Evolutionary conservation across 2,888 invertebrate species (phyloP).

Genomic region (Sarcophaga caerulescens): DNA sequence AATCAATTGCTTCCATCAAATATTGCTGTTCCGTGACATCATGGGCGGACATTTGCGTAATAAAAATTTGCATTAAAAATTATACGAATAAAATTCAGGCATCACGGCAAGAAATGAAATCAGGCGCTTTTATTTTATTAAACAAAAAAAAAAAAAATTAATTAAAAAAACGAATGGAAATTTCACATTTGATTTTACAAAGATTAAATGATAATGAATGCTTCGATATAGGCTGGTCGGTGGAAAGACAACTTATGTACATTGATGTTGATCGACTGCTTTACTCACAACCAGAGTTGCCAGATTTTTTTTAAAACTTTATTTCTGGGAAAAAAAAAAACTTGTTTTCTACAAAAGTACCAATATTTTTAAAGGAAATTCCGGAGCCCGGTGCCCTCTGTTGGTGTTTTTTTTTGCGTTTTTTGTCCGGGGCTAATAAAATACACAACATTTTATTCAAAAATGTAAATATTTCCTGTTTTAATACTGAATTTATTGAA

Average conservation of each 20-base stretch:
- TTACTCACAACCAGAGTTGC: background rate
- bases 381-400: too few relatives aligned
- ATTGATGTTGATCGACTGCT: background rate
- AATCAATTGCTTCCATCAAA: too few relatives aligned
- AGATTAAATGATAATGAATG: background rate
- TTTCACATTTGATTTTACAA: background rate
- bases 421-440: too few relatives aligned
- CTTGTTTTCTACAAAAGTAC: too few relatives aligned
- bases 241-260: background rate
- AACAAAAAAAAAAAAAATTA: too few relatives aligned
- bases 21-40: background rate
- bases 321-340: too few relatives aligned
- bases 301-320: too few relatives aligned
- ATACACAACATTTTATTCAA: too few relatives aligned
- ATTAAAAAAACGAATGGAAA: background rate
- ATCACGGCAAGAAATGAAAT: background rate
- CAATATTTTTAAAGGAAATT: too few relatives aligned
- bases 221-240: background rate
- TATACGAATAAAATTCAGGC: background rate
- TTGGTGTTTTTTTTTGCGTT: too few relatives aligned
- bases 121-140: background rate
- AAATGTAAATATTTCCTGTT: too few relatives aligned
- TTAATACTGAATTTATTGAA: too few relatives aligned
- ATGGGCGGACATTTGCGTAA: background rate
- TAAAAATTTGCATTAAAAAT: background rate